Percentiles rank a stretch among this genome's conserved stretches.
Conservation (phyloP, 2,888 invertebrate species). For the Halocaridina rubra region DNA sequence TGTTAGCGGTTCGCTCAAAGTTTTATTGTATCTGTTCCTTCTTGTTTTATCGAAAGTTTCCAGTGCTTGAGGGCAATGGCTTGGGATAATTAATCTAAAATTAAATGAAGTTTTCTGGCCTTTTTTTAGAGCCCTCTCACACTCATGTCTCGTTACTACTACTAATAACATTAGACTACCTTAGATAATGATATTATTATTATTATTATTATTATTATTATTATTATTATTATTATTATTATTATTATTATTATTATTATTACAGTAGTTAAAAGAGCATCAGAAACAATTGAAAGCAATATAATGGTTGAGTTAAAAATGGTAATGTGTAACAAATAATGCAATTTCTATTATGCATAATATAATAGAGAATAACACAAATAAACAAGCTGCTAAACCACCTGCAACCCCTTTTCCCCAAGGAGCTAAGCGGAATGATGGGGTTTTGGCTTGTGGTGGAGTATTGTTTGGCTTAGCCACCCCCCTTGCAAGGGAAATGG, state of each 20-base stretch:
- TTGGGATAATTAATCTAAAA: too few species aligned
- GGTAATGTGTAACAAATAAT: neutral
- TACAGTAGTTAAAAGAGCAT: too few species aligned
- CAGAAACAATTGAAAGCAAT: too few species aligned
- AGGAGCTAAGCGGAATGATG: too few species aligned
- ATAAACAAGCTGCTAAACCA: too few species aligned
- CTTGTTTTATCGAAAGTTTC: neutral
- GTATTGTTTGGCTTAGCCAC: too few species aligned
- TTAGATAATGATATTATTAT: neutral
- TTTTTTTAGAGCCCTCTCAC: neutral
- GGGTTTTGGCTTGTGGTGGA: too few species aligned
- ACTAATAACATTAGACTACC: neutral
- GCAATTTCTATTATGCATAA: neutral
- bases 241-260: slow-evolving; percentile 4
- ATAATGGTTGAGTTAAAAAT: neutral
- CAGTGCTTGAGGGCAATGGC: too few species aligned
- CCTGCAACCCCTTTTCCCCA: too few species aligned
- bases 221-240: neutral
- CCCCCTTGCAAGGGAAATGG: too few species aligned
- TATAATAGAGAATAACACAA: too few species aligned
- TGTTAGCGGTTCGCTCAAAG: too few species aligned
- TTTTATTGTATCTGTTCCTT: neutral
- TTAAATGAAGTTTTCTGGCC: neutral
- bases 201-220: neutral
- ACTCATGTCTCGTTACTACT: neutral